These are phyloP conservation scores for Caenorhabditis latens DNA, from an alignment of 1,140 invertebrate species.

Conservation along the genomic window DNA sequence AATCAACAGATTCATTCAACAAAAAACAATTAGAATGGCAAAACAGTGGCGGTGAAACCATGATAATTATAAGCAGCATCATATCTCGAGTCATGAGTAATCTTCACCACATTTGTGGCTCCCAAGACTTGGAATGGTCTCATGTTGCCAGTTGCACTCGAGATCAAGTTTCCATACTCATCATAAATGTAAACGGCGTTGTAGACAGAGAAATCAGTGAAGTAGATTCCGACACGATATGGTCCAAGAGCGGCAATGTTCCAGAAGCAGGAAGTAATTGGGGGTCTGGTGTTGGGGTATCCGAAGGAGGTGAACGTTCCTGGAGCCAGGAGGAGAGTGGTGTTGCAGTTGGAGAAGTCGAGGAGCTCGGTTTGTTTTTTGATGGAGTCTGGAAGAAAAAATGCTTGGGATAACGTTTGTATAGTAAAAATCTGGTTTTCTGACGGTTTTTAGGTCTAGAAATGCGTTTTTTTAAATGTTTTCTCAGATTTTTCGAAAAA, in stretches of 20 bases:
- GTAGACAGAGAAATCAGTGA: background rate
- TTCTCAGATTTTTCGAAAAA: no score
- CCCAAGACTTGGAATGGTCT: background rate
- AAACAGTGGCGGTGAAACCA: constrained; percentile 1
- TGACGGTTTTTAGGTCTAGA: no score
- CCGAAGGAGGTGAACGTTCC: background rate
- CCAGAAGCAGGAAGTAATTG: background rate
- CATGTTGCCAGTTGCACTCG: background rate
- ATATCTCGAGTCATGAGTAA: background rate
- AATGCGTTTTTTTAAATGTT: no score
- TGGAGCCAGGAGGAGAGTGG: constrained; percentile 3
- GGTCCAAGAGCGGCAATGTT: background rate
- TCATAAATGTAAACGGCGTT: background rate
- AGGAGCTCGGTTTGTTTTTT: background rate
- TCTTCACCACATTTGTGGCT: background rate
- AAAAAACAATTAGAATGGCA: background rate
- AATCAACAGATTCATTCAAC: no score
- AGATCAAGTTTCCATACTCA: background rate
- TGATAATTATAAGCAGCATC: constrained; percentile 12
- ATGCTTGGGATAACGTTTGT: no score
- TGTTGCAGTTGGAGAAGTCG: constrained; percentile 27
- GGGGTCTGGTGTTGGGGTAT: background rate
- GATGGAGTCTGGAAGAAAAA: background rate
- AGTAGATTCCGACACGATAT: constrained; percentile 8
- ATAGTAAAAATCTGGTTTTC: no score